Evolutionary conservation across 1,140 invertebrate genomes (phyloP).

Genomic region (Amyelois transitella): DNA sequence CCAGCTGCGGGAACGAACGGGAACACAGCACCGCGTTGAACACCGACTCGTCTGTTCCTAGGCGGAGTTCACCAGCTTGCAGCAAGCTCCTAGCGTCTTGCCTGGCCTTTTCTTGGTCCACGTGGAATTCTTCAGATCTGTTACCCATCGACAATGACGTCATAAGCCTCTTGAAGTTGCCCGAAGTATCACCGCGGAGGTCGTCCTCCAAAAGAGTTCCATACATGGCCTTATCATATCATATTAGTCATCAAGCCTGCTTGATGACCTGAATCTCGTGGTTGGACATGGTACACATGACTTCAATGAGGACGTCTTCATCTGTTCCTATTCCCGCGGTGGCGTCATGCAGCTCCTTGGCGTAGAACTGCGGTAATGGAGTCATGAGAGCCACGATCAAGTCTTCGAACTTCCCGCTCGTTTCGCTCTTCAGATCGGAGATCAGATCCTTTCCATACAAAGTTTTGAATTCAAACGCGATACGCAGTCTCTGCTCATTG

Average conservation of each 20-base stretch:
- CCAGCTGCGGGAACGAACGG: slow-evolving; percentile 84
- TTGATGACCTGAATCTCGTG: slow-evolving; percentile 89
- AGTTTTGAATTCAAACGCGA: slow-evolving; percentile 85
- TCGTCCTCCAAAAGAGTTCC: slow-evolving; percentile 85
- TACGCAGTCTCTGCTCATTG: slow-evolving; percentile 83
- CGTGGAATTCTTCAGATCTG: slow-evolving; percentile 81
- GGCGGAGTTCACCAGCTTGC: slow-evolving; percentile 84
- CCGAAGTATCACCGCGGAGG: slow-evolving; percentile 89
- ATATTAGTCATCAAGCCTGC: slow-evolving; percentile 73
- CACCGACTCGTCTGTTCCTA: slow-evolving; percentile 90
- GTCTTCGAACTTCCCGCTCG: slow-evolving; percentile 93
- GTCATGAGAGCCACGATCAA: slow-evolving; percentile 91
- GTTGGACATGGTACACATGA: slow-evolving; percentile 91
- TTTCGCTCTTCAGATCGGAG: slow-evolving; percentile 92
- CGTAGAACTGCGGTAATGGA: slow-evolving; percentile 90
- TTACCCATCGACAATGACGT: slow-evolving; percentile 81
- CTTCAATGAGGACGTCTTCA: slow-evolving; percentile 91
- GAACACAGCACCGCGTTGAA: slow-evolving; percentile 90
- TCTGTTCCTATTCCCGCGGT: slow-evolving; percentile 89
- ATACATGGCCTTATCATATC: slow-evolving; percentile 78
- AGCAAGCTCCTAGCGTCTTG: slow-evolving; percentile 84
- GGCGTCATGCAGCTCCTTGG: slow-evolving; percentile 89
- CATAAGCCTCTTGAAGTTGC: slow-evolving; percentile 89
- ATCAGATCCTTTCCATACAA: slow-evolving; percentile 93
- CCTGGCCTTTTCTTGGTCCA: slow-evolving; percentile 77